Conservation (phyloP, 2,113 vertebrate species). For the Tetrao urogallus region DNA sequence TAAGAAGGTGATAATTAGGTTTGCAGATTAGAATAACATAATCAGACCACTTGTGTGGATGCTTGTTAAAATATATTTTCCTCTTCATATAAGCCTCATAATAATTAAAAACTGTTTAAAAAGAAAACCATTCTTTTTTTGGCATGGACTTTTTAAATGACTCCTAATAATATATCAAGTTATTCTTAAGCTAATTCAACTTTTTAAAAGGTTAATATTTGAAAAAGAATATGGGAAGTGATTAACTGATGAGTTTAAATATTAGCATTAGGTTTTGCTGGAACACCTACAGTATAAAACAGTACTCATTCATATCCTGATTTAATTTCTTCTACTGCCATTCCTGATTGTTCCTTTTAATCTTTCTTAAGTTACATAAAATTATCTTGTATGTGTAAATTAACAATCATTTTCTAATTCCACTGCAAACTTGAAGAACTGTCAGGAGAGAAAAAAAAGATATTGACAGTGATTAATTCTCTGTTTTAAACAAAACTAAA, state of each 20-base stretch:
- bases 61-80: conserved; percentile 89
- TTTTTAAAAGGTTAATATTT: conserved; percentile 73
- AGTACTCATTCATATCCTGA: conserved; percentile 79
- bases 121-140: conserved; percentile 69
- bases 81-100: conserved; percentile 74
- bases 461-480: conserved; percentile 29
- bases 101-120: conserved; percentile 77
- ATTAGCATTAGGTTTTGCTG: conserved; percentile 68
- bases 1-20: conserved; percentile 99
- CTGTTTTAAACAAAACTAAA: conserved; percentile 68
- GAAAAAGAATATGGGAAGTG: conserved; percentile 70
- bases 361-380: conserved; percentile 71
- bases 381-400: conserved; percentile 74
- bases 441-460: neutral
- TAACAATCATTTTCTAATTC: conserved; percentile 71
- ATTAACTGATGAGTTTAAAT: conserved; percentile 75
- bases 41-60: conserved; percentile 86
- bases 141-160: conserved; percentile 57
- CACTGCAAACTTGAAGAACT: conserved; percentile 43
- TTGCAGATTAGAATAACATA: conserved; percentile 95
- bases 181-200: conserved; percentile 65
- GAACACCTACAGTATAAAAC: conserved; percentile 72
- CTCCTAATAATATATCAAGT: conserved; percentile 56
- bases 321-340: conserved; percentile 79
- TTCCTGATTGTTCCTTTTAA: conserved; percentile 74